phyloP scores from a whole-genome alignment of 2,113 vertebrate genomes.

The Beaufortia kweichowensis region DNA sequence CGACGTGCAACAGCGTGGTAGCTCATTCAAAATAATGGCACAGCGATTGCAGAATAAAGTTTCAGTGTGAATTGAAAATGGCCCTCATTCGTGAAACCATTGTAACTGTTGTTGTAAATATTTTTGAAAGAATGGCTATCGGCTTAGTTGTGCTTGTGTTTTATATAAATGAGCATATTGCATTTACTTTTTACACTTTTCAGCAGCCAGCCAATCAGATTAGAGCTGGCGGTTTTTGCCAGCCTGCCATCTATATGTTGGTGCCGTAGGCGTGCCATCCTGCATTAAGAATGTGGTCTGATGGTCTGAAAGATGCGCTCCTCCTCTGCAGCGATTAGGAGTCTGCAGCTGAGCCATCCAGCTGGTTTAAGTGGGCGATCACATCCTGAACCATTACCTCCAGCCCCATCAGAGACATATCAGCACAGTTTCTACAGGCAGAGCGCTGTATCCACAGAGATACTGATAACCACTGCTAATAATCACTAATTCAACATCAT shows the following conservation, averaged over 20 bases:
- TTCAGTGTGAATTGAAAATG: no score
- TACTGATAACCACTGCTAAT: slow-evolving; percentile 19
- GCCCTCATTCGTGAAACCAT: no score
- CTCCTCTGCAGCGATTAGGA: neutral
- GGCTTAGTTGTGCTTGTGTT: no score
- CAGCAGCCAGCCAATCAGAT: no score
- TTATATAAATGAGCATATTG: no score
- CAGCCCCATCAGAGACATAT: neutral
- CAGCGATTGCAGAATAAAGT: no score
- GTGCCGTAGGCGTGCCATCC: no score
- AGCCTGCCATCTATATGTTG: no score
- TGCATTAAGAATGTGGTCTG: neutral
- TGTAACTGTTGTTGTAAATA: no score
- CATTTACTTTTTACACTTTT: no score
- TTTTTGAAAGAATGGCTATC: no score
- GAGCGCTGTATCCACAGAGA: neutral
- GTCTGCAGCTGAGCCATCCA: slow-evolving; percentile 7
- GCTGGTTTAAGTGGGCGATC: slow-evolving; percentile 12
- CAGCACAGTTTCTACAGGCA: neutral
- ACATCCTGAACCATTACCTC: slow-evolving; percentile 10
- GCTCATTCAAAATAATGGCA: neutral
- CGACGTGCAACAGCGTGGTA: neutral
- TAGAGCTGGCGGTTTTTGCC: no score
- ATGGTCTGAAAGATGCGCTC: neutral
- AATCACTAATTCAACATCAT: slow-evolving; percentile 15